These are phyloP conservation scores for Cynodonichthys magdalenae DNA, from an alignment of 2,797 vertebrate species.

Conservation along the genomic window DNA sequence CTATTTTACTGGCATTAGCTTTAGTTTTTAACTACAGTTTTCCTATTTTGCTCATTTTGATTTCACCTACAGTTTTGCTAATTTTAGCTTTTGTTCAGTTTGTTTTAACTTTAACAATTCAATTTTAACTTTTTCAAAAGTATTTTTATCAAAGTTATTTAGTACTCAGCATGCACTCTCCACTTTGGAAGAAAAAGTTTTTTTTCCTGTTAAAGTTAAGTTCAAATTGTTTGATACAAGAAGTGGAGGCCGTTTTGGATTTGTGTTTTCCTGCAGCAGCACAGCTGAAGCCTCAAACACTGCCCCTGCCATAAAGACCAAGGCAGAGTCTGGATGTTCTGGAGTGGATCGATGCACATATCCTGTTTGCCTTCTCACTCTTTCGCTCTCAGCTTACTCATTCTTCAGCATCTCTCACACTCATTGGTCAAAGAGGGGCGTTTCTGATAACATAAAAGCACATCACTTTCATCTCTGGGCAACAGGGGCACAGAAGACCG, in stretches of 20 bases:
- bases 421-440: constrained; percentile 52
- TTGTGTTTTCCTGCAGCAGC: constrained; percentile 15
- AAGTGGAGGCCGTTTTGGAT: constrained; percentile 1
- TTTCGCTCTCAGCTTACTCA: constrained; percentile 45
- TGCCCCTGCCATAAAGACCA: constrained; percentile 44
- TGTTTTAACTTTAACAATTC: no score
- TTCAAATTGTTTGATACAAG: constrained; percentile 12
- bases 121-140: no score
- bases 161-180: no score
- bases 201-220: not conserved
- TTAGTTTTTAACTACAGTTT: no score
- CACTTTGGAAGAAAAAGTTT: no score
- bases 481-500: constrained; percentile 35
- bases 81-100: no score
- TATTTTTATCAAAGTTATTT: no score
- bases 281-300: constrained; percentile 25
- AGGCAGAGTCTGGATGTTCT: constrained; percentile 23
- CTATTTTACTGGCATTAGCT: no score
- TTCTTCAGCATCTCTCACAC: constrained; percentile 30
- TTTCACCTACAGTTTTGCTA: no score
- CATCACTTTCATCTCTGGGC: constrained; percentile 61
- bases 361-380: constrained; percentile 66
- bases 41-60: no score
- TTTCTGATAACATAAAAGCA: constrained; percentile 61
- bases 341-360: constrained; percentile 70